Conservation (phyloP, 1,140 invertebrate genomes). For the Ceratina calcarata region DNA sequence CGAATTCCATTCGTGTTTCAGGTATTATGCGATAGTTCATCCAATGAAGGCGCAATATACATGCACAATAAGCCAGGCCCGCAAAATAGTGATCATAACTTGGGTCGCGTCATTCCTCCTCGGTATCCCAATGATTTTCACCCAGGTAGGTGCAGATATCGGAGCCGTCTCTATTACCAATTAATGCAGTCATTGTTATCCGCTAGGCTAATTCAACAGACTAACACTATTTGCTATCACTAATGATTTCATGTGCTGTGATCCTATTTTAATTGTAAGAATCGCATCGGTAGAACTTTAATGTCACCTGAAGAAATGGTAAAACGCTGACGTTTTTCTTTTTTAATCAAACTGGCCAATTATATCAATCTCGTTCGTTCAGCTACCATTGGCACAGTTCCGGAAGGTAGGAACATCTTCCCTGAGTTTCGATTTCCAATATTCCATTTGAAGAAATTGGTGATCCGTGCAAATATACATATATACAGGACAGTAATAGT, state of each 20-base stretch:
- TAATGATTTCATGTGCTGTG: too few relatives aligned
- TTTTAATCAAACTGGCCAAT: neutral
- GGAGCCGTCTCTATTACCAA: neutral
- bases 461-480: neutral
- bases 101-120: slow-evolving; percentile 84
- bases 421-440: slow-evolving; percentile 3
- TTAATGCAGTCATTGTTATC: neutral
- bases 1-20: slow-evolving; percentile 72
- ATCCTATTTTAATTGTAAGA: too few relatives aligned
- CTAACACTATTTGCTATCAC: too few relatives aligned
- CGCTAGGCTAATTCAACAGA: too few relatives aligned
- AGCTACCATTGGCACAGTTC: too few relatives aligned
- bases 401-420: neutral
- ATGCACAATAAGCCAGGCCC: slow-evolving; percentile 86
- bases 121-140: slow-evolving; percentile 82
- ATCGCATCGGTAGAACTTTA: too few relatives aligned
- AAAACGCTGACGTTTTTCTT: too few relatives aligned
- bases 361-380: neutral
- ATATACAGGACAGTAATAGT: neutral
- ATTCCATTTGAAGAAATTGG: slow-evolving; percentile 4
- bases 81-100: slow-evolving; percentile 83
- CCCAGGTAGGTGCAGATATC: slow-evolving; percentile 82
- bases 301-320: too few relatives aligned
- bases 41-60: slow-evolving; percentile 88
- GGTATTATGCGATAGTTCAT: slow-evolving; percentile 89